Evolutionary conservation across 2,797 vertebrate species (phyloP).

Genomic region (Acomys russatus): DNA sequence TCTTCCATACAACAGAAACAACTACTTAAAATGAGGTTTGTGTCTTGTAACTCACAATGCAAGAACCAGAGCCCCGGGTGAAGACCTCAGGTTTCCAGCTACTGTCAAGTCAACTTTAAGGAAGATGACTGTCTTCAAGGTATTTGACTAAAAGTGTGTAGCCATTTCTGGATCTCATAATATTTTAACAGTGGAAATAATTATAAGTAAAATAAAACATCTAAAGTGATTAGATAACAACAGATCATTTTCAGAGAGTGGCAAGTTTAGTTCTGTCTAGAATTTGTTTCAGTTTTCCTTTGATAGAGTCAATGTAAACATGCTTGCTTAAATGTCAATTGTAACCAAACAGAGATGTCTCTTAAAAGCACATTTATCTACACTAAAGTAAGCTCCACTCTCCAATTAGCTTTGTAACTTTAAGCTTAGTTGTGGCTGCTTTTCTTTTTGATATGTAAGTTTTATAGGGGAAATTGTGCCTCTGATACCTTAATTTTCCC

Average conservation of each 20-base stretch:
- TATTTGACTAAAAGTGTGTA: not conserved
- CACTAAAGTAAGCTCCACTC: slow-evolving; percentile 54
- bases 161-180: not conserved
- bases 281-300: slow-evolving; percentile 55
- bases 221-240: slow-evolving; percentile 67
- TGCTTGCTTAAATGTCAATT: slow-evolving; percentile 64
- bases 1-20: not conserved
- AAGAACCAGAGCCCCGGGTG: not conserved
- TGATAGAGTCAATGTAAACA: slow-evolving; percentile 55
- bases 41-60: not conserved
- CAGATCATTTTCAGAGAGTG: slow-evolving; percentile 39
- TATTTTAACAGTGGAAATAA: slow-evolving; percentile 42
- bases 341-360: slow-evolving; percentile 62
- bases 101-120: not conserved
- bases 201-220: not conserved
- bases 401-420: slow-evolving; percentile 65
- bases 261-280: slow-evolving; percentile 31
- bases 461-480: not conserved
- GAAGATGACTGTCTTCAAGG: not conserved
- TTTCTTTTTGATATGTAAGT: slow-evolving; percentile 41
- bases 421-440: slow-evolving; percentile 34
- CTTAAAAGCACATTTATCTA: slow-evolving; percentile 75
- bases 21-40: not conserved
- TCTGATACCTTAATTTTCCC: slow-evolving; percentile 26
- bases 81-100: fast-evolving